Evolutionary conservation across 53 echinoderm and acorn worm species (phyloP).

Genomic region (Arbacia lixula): DNA sequence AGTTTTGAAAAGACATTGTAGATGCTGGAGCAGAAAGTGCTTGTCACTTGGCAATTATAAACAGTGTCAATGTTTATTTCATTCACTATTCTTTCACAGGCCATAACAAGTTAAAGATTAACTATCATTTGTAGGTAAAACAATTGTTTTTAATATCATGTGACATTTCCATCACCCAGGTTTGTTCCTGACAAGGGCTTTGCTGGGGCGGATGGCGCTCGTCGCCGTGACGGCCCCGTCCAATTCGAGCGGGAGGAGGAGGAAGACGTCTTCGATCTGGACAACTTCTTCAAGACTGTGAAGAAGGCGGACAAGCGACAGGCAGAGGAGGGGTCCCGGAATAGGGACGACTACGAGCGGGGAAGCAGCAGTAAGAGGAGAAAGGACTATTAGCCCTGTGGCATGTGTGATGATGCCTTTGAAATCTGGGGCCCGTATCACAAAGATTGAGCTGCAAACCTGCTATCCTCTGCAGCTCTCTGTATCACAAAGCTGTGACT

Average conservation of each 20-base stretch:
- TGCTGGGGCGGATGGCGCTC: constrained; percentile 88
- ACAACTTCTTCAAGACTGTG: constrained; percentile 94
- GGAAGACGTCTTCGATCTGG: constrained; percentile 98
- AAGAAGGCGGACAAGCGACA: constrained; percentile 97
- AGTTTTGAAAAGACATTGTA: no score
- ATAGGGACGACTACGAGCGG: constrained; percentile 86
- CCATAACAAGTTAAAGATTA: no score
- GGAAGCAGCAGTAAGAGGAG: constrained; percentile 94
- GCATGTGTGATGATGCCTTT: not conserved
- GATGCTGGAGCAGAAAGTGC: no score
- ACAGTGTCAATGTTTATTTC: no score
- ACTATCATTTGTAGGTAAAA: no score
- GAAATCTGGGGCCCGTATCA: not conserved
- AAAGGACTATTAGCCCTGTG: constrained; percentile 74
- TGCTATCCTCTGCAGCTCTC: no score
- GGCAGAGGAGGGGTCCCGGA: constrained; percentile 81
- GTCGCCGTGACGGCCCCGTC: constrained; percentile 93
- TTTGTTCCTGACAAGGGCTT: constrained; percentile 99
- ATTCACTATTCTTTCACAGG: no score
- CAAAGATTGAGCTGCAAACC: not conserved
- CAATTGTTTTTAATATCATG: no score
- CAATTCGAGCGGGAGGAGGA: constrained; percentile 96
- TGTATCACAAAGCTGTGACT: no score
- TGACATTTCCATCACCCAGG: no score
- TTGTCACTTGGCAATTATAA: no score